Evolutionary conservation across 2,113 vertebrate genomes (phyloP).

Genomic region (Larimichthys crocea): DNA sequence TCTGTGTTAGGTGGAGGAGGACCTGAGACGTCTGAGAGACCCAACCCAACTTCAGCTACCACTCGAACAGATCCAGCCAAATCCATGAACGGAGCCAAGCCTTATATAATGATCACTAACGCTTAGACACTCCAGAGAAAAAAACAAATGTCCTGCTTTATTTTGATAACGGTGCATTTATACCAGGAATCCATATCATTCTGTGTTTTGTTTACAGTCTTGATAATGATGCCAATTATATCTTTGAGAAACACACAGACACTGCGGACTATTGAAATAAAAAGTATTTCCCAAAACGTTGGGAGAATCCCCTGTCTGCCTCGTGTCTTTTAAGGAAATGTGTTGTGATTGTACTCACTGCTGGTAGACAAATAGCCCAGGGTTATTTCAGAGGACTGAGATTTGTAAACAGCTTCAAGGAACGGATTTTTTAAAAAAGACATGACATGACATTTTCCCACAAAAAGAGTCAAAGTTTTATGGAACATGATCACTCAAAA

Average conservation of each 20-base stretch:
- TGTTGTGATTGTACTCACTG: neutral
- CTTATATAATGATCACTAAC: neutral
- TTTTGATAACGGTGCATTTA: slow-evolving; percentile 74
- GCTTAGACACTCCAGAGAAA: slow-evolving; percentile 13
- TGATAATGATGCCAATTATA: slow-evolving; percentile 46
- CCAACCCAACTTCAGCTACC: slow-evolving; percentile 85
- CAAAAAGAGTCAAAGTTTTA: neutral
- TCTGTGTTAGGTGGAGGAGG: slow-evolving; percentile 86
- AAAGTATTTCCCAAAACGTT: slow-evolving; percentile 29
- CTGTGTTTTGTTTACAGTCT: slow-evolving; percentile 58
- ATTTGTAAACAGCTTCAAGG: neutral
- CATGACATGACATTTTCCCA: neutral
- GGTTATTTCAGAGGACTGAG: neutral
- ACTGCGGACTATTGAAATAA: slow-evolving; percentile 54
- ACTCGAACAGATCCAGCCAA: slow-evolving; percentile 82
- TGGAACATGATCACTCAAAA: neutral
- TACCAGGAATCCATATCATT: slow-evolving; percentile 42
- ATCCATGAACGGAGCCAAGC: slow-evolving; percentile 72
- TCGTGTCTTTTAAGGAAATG: neutral
- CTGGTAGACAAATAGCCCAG: neutral
- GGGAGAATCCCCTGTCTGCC: slow-evolving; percentile 3
- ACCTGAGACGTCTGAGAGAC: slow-evolving; percentile 85
- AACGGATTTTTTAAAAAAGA: neutral
- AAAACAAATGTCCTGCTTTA: slow-evolving; percentile 40
- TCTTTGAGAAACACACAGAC: slow-evolving; percentile 28